Base-by-base conservation (phyloP, 2,888 invertebrate species). In the Mimachlamys varia region DNA sequence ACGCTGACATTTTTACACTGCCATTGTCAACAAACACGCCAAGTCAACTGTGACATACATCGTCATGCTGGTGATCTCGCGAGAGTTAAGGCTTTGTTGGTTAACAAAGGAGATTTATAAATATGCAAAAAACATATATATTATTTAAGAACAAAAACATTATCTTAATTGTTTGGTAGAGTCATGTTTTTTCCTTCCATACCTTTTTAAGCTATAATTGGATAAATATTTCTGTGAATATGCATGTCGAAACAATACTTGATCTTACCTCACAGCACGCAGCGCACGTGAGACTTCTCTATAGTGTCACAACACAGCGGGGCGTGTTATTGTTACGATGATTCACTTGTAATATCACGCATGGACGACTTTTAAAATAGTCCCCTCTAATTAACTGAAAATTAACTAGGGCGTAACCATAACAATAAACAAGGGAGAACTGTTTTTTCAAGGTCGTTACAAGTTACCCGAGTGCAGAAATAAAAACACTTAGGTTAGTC, bases 11-110 rank as follows among this genome's bases (percentile, higher is more conserved):
- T 76, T 33, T 76, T 7, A 10, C 27, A 22, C 13, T 33, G 76
- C 33, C 76, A 76, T 33, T 27, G 76, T 76, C 27, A 76, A 76
- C 76, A 76, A 76, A 76, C 76, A 33, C 0, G 33, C 0, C 33
- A 76, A 76, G 33, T 76, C 76, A 76, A 2, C 76, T 27, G 76
- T 76, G 76, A 76, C 76, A 58, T 22, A 58, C n/a, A 58, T 58
- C 58, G 58, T 19, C 33, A 33, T 1, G 76, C 76, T 33, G 76
- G 10, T 22, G 0, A 15, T 33, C 33, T 33, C 76, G 15, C 0
- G 76, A 33, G 33, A 76, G 7, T 62, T 3, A 27, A 10, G 7
- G 62, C n/a, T 62, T 76, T 33, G 27, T 76, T 12, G 27, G 27
- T 33, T 33, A 76, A 76, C 76, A 76, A 76, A 76, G 33, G 27